Evolutionary conservation across 2,797 vertebrate species (phyloP).

Genomic region (Sebastes hopkinsi): DNA sequence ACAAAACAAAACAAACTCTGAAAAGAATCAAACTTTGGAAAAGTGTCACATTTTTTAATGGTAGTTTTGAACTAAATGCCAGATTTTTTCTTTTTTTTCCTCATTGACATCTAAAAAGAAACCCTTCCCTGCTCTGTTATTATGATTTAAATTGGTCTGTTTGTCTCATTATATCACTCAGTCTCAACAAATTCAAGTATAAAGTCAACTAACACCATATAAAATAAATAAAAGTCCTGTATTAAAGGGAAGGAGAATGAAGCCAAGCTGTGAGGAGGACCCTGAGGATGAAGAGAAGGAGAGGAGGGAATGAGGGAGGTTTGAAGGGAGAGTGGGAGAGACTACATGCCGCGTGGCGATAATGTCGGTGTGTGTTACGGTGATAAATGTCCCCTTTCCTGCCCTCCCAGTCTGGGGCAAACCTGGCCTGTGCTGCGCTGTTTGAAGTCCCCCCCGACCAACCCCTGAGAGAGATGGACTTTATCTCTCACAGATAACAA

Average conservation of each 20-base stretch:
- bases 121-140: not conserved
- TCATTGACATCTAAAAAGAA: not conserved
- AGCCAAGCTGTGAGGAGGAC: slow-evolving; percentile 50
- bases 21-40: not conserved
- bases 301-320: slow-evolving; percentile 7
- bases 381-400: slow-evolving; percentile 84
- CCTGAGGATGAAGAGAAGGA: slow-evolving; percentile 49
- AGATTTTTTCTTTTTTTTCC: not conserved
- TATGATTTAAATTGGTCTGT: not conserved
- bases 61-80: not conserved
- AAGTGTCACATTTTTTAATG: not conserved
- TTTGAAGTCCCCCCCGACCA: slow-evolving; percentile 73
- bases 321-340: slow-evolving; percentile 59
- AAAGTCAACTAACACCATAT: not conserved
- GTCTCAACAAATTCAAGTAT: slow-evolving; percentile 2
- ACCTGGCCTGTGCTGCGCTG: slow-evolving; percentile 62
- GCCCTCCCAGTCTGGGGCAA: slow-evolving; percentile 60
- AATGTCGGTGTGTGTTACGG: slow-evolving; percentile 75
- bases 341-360: slow-evolving; percentile 71
- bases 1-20: not conserved
- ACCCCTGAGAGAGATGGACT: slow-evolving; percentile 66
- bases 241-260: not conserved
- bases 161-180: not conserved
- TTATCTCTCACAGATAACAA: slow-evolving; percentile 82
- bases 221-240: not conserved